These are phyloP conservation scores for Meloe dianella DNA, from an alignment of 2,888 invertebrate genomes.

Conservation along the genomic window DNA sequence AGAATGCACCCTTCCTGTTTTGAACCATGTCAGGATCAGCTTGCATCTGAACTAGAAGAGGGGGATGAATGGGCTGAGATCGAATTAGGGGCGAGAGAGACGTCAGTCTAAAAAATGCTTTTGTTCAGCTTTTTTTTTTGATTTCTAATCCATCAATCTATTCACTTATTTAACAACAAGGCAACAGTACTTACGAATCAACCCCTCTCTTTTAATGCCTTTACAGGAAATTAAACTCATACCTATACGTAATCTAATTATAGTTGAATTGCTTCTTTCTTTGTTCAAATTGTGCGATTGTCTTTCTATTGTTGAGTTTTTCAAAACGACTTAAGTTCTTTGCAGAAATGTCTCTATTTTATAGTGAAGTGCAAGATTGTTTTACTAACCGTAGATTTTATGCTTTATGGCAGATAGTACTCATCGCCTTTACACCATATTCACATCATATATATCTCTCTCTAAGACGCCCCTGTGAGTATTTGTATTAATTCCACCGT, in stretches of 20 bases:
- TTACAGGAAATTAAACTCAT: slow-evolving; percentile 3
- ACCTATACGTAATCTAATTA: neutral
- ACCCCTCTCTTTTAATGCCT: neutral
- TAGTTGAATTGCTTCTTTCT: neutral
- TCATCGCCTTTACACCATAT: neutral
- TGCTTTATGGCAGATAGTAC: neutral
- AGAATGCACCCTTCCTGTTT: slow-evolving; percentile 25
- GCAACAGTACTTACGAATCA: neutral
- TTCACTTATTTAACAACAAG: neutral
- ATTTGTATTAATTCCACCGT: neutral
- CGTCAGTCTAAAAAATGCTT: neutral
- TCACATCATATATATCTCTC: neutral
- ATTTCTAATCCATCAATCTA: neutral
- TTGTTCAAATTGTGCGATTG: neutral
- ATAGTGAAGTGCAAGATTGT: neutral
- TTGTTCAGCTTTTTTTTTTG: neutral
- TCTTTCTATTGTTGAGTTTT: neutral
- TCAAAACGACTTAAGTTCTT: neutral
- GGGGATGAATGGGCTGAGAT: neutral
- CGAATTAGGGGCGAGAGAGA: neutral
- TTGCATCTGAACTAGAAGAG: slow-evolving; percentile 11
- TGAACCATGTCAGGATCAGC: slow-evolving; percentile 22
- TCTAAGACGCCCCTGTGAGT: neutral
- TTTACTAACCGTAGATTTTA: neutral
- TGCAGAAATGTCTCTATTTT: neutral